Evolutionary conservation across 2,113 vertebrate genomes (phyloP).

Genomic region (Phodopus roborovskii): DNA sequence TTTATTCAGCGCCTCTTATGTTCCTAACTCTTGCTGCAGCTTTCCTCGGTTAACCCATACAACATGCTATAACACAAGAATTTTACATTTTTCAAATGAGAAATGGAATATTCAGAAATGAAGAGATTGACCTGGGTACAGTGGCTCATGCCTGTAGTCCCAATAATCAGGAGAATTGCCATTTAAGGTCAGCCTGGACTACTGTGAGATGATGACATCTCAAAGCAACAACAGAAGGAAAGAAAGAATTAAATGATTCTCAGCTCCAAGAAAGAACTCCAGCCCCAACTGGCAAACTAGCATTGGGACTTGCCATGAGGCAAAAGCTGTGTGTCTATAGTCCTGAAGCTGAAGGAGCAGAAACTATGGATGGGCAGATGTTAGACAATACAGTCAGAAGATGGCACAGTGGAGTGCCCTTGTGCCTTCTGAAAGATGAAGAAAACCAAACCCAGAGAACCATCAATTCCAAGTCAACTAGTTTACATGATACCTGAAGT

Average conservation of each 20-base stretch:
- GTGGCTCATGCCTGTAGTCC: not conserved
- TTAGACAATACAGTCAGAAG: not conserved
- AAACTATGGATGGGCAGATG: not conserved
- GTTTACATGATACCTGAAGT: not conserved
- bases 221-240: not conserved
- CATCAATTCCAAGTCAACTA: slow-evolving; percentile 10
- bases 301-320: not conserved
- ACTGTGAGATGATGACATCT: not conserved
- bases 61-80: not conserved
- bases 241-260: not conserved
- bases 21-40: not conserved
- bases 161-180: not conserved
- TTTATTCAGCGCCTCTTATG: slow-evolving; percentile 23
- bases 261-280: not conserved
- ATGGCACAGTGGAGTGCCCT: not conserved
- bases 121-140: not conserved
- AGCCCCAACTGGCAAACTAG: not conserved
- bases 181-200: not conserved
- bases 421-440: not conserved
- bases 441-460: slow-evolving; percentile 36
- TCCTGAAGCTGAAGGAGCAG: not conserved
- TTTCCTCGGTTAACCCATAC: slow-evolving; percentile 4
- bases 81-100: slow-evolving; percentile 35
- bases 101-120: slow-evolving; percentile 18
- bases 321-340: not conserved